Conservation (phyloP, 2,113 vertebrate genomes). For the Misgurnus mizolepis region DNA sequence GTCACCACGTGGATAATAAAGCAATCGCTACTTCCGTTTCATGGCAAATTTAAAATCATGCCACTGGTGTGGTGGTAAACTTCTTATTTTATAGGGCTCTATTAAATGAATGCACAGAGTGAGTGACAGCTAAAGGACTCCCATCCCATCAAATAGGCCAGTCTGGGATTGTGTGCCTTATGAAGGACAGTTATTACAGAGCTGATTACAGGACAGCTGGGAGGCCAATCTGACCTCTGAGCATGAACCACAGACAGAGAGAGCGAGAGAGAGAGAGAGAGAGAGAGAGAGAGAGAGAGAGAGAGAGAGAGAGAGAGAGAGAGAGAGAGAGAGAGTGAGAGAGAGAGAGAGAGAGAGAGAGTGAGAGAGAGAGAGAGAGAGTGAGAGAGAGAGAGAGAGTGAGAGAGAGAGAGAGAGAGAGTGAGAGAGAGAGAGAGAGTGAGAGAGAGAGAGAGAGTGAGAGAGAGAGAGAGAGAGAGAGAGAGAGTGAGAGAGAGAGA, state of each 20-base stretch:
- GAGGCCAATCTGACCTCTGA: constrained; percentile 23
- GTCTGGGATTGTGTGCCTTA: constrained; percentile 23
- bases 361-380: no score
- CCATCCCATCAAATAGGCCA: constrained; percentile 8
- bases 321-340: no score
- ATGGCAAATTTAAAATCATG: not conserved
- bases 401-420: no score
- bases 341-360: no score
- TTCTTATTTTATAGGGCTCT: no score
- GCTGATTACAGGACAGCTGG: constrained; percentile 33
- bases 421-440: not conserved
- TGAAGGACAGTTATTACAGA: constrained; percentile 31
- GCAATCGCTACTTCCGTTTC: no score
- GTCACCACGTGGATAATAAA: no score
- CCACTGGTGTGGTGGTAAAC: not conserved
- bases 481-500: no score
- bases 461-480: not conserved
- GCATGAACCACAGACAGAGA: constrained; percentile 12
- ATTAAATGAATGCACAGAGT: not conserved
- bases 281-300: no score
- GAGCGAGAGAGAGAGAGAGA: not conserved
- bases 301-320: no score
- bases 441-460: not conserved
- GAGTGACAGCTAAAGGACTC: constrained; percentile 1
- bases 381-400: no score